phyloP scores from a whole-genome alignment of 2,888 invertebrate genomes.

The Lasioglossum villosulum region DNA sequence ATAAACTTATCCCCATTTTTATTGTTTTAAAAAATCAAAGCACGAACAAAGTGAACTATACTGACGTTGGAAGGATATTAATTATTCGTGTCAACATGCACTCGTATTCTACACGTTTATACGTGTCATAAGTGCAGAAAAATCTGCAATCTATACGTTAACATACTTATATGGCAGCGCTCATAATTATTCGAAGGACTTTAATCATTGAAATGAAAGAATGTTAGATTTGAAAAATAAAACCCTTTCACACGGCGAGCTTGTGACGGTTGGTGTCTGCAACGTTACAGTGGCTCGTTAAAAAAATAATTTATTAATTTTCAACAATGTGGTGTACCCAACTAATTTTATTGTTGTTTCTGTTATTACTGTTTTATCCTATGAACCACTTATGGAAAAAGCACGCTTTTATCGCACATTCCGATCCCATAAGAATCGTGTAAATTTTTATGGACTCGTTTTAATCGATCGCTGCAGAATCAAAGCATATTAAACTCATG shows the following conservation, averaged over 20 bases:
- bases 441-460: background rate
- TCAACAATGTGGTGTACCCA: too few species aligned
- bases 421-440: background rate
- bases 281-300: background rate
- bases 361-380: background rate
- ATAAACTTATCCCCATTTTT: background rate
- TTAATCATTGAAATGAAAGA: background rate
- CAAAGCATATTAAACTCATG: background rate
- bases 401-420: too few species aligned
- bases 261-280: background rate
- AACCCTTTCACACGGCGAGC: constrained; percentile 4
- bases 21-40: background rate
- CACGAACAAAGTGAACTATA: background rate
- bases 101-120: background rate
- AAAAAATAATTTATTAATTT: background rate
- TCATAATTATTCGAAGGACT: constrained; percentile 13
- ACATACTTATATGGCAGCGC: background rate
- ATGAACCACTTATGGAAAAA: background rate
- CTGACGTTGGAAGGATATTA: background rate
- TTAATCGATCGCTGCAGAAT: background rate
- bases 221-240: constrained; percentile 3
- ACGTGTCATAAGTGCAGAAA: background rate
- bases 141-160: background rate
- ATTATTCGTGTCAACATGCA: background rate
- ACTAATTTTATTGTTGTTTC: background rate